Base-by-base conservation (phyloP, 2,888 invertebrate species). In the Cordylochernes scorpioides region DNA sequence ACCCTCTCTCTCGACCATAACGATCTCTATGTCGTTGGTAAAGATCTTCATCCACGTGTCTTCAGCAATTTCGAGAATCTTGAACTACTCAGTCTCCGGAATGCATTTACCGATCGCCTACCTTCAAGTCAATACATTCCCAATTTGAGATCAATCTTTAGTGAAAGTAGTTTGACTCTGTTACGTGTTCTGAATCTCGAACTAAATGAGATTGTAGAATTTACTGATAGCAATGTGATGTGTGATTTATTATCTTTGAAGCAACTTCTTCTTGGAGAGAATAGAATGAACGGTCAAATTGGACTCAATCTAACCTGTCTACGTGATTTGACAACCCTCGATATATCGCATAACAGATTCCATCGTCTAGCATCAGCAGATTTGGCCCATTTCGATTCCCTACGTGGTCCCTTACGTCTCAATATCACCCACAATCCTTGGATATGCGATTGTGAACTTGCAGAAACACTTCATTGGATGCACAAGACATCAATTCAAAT, bases 181-280 rank as follows among this genome's bases (percentile, higher is more conserved):
- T 49, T 73, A 38, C 61, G 62, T 38, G 71, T 71, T 45, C 49
- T 73, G 2, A 71, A 73, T 48, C 49, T 73, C 42, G 72, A 72
- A 44, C 69, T 71, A 43, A 73, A 73, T 46, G 68, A 71, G 48
- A 71, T 73, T 19, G 19, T 19, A n/a, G n/a, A 19, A 19, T 19
- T 19, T 19, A 19, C 8, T 19, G 19, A 9, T 9, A 9, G 19
- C 8, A 19, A 9, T 19, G 19, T 19, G 19, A 19, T 19, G 19
- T n/a, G 8, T 19, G 8, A 19, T 19, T 19, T 19, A 19, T 9
- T 19, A 19, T 19, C n/a, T 19, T 19, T 19, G 8, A n/a, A 8
- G n/a, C 19, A 19, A n/a, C n/a, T n/a, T n/a, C n/a, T n/a, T n/a
- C n/a, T n/a, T n/a, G n/a, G n/a, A n/a, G n/a, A n/a, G n/a, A n/a